Base-by-base conservation (phyloP, 1,140 invertebrate species). In the Stegodyphus mimosarum region DNA sequence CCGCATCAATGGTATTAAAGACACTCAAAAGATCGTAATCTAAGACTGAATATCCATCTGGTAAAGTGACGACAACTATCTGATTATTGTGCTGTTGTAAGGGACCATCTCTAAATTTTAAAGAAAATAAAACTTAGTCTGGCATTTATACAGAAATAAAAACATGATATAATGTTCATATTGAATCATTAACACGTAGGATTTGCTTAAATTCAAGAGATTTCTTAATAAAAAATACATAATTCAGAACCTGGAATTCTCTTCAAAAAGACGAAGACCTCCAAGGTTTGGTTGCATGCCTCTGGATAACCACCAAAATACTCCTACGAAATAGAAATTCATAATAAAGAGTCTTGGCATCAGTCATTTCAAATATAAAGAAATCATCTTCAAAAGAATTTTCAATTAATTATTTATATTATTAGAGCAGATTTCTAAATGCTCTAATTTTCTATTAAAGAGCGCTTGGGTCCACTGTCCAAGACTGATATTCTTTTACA, bases 1-100 rank as follows among this genome's bases (percentile, higher is more conserved):
- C 96, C n/a, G 95, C 94, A 91, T 96, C 97, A 10, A 95, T 95
- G 90, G 95, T 93, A 89, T 95, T 96, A 95, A 94, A 98, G 87
- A 95, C 94, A 87, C 95, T 95, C 92, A 94, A 96, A 91, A 93
- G 95, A 69, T 93, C 96, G 90, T 94, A 96, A 91, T 94, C 96
- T 91, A 94, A 97, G 75, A 96, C 93, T 11, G 95, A 96, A 88
- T 95, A 90, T 79, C 94, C 94, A 72, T 93, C 94, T 0, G 96
- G 96, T 70, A 97, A 90, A 0, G 95, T 96, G 6, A 97, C 90
- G 1, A 97, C 95, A 86, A 97, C 94, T 5, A 95, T 96, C 89
- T 97, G 96, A 76, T 93, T 92, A 89, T 95, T 93, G 89, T 97
- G 96, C 84, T 93, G 92, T n/a, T 94, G 91, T 18, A 97, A 90